Evolutionary conservation across 2,113 vertebrate genomes (phyloP).

Genomic region (Cepphus grylle): DNA sequence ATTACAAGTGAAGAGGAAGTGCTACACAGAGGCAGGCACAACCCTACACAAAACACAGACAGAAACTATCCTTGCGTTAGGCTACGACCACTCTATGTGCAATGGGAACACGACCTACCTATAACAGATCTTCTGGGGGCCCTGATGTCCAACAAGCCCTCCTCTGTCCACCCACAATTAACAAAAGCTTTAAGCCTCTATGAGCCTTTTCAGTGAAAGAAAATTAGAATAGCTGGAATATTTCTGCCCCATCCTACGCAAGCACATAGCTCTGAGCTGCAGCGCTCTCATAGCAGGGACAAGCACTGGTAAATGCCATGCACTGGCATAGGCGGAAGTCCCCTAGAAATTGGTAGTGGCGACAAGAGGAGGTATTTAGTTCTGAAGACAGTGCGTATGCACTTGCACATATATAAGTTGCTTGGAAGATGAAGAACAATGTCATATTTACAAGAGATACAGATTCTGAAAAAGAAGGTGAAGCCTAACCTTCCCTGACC

Average conservation of each 20-base stretch:
- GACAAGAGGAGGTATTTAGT: not conserved
- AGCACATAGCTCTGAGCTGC: not conserved
- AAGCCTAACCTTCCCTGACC: not conserved
- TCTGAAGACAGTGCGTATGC: not conserved
- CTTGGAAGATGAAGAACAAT: not conserved
- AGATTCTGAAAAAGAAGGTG: not conserved
- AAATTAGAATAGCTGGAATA: not conserved
- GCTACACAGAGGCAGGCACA: not conserved
- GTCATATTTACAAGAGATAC: not conserved
- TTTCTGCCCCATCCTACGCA: not conserved
- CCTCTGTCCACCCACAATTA: not conserved
- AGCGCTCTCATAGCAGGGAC: not conserved
- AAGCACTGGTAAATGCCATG: not conserved
- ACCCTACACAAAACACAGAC: accelerated
- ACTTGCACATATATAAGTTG: accelerated
- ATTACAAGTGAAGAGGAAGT: accelerated
- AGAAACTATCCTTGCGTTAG: not conserved
- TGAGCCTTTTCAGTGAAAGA: not conserved
- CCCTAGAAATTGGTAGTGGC: not conserved
- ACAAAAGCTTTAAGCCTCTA: not conserved
- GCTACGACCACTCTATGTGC: accelerated
- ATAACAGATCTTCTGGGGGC: not conserved
- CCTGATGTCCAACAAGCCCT: not conserved
- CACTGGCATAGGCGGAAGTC: not conserved
- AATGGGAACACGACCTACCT: not conserved